Percentiles rank a stretch among this genome's conserved stretches.
phyloP scores from a whole-genome alignment of 2,113 vertebrate genomes.

The Chinchilla lanigera region DNA sequence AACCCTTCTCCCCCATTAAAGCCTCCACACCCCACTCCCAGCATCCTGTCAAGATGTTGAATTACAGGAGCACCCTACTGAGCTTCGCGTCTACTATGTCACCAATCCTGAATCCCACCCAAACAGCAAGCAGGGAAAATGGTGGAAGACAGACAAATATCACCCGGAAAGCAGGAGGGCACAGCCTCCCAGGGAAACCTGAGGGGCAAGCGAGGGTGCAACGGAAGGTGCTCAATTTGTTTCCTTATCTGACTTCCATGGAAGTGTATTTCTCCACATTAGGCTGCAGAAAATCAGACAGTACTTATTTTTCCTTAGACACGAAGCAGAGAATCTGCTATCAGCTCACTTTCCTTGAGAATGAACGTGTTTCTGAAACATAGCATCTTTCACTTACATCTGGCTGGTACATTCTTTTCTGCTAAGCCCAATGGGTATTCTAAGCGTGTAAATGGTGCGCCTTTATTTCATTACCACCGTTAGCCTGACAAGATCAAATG shows the following conservation, averaged over 20 bases:
- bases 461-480: neutral
- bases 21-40: neutral
- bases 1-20: neutral
- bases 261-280: neutral
- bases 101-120: neutral
- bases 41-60: neutral
- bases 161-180: neutral
- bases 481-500: slow-evolving; percentile 6
- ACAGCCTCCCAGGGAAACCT: neutral
- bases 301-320: neutral
- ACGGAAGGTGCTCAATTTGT: neutral
- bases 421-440: slow-evolving; percentile 9
- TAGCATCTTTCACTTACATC: neutral
- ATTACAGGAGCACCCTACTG: neutral
- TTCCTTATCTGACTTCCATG: neutral
- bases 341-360: slow-evolving; percentile 3
- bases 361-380: slow-evolving; percentile 19
- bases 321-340: neutral
- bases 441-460: neutral
- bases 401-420: slow-evolving; percentile 20
- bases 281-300: neutral
- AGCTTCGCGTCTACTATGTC: neutral
- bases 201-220: neutral
- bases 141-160: neutral
- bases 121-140: neutral